Percentiles rank a stretch among this genome's conserved stretches.
phyloP scores from a whole-genome alignment of 2,888 invertebrate genomes.

The Noctua janthina region DNA sequence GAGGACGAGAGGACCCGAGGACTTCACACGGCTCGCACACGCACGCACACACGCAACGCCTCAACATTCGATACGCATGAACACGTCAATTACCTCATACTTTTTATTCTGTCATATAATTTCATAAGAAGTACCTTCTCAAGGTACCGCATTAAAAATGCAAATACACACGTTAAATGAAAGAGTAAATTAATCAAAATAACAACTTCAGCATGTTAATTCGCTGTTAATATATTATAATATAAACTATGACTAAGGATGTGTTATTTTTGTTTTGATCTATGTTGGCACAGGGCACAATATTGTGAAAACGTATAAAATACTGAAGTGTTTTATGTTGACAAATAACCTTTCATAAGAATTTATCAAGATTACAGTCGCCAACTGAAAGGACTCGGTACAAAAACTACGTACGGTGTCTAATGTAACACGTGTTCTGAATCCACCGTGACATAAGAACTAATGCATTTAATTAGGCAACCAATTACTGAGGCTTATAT shows the following conservation, averaged over 20 bases:
- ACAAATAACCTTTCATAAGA: conserved; percentile 46
- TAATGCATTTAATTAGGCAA: conserved; percentile 65
- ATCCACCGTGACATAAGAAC: conserved; percentile 63
- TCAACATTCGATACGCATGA: conserved; percentile 57
- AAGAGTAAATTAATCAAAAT: conserved; percentile 53
- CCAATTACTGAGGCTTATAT: conserved; percentile 52
- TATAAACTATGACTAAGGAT: conserved; percentile 43
- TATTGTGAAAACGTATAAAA: conserved; percentile 14
- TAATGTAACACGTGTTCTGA: conserved; percentile 62
- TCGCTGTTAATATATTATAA: conserved; percentile 46
- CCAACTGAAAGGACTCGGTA: conserved; percentile 40
- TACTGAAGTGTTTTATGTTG: conserved; percentile 41
- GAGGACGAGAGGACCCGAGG: conserved; percentile 1
- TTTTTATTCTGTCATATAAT: conserved; percentile 60
- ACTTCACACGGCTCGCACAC: not conserved
- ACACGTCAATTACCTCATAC: conserved; percentile 56
- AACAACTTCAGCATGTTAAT: conserved; percentile 55
- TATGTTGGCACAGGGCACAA: conserved; percentile 23
- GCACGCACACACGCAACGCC: conserved; percentile 37
- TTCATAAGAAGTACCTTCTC: conserved; percentile 56
- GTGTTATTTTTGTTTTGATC: conserved; percentile 44
- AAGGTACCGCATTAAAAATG: conserved; percentile 49
- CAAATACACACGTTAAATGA: conserved; percentile 54
- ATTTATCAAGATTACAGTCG: conserved; percentile 47
- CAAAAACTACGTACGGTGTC: conserved; percentile 54